These are phyloP conservation scores for Camelus dromedarius DNA, from an alignment of 2,113 vertebrate genomes.

Conservation along the genomic window DNA sequence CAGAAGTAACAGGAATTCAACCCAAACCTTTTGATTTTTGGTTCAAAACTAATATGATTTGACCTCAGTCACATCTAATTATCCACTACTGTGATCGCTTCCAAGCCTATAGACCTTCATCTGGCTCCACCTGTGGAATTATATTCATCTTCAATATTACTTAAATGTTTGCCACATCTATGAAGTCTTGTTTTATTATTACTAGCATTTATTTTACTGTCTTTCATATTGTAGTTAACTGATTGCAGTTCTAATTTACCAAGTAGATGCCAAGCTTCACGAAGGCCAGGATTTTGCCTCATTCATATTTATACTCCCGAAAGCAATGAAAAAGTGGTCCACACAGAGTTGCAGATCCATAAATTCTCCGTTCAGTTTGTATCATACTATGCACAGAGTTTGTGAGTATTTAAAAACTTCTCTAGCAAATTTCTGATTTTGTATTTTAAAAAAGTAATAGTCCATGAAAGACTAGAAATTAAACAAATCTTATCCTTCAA, in stretches of 20 bases:
- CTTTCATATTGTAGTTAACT: background rate
- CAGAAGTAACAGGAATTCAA: background rate
- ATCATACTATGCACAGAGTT: background rate
- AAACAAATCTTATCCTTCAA: background rate
- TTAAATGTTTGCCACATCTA: background rate
- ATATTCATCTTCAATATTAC: background rate
- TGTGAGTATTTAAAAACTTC: background rate
- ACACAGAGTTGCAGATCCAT: background rate
- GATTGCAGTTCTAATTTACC: background rate
- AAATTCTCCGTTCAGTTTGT: background rate
- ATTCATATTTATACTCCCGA: background rate
- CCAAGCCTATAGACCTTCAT: background rate
- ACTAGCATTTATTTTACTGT: background rate
- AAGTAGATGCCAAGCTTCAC: background rate
- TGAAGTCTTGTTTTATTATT: background rate
- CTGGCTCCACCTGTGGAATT: background rate
- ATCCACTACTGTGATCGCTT: background rate
- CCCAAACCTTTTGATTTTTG: background rate
- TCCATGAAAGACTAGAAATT: background rate
- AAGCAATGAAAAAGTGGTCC: background rate
- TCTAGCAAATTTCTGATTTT: background rate
- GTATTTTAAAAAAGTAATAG: background rate
- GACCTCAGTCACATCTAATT: background rate
- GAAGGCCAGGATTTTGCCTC: background rate
- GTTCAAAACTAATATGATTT: background rate